Base-by-base conservation (phyloP, 2,113 vertebrate genomes). In the Triplophysa rosa region DNA sequence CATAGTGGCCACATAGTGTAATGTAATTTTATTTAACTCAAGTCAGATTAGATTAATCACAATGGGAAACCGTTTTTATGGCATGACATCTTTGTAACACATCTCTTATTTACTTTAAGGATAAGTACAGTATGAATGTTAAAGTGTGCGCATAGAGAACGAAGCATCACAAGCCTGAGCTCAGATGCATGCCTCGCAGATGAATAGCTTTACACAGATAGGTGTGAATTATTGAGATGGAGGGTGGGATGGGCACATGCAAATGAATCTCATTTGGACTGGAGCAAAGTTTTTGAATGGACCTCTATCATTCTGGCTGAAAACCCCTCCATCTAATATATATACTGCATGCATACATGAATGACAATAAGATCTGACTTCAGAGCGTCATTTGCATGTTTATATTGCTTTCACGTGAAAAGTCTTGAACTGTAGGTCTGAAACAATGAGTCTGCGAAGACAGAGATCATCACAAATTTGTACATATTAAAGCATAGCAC, bases 181-280 rank as follows among this genome's bases (percentile, higher is more conserved):
- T 82, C 81, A 88, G 88, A 83, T 75, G 76, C 82, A 85, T 40
- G 84, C 19, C 83, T 84, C 88, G 84, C 80, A 85, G 89, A 87
- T 87, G 85, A 87, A 87, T 86, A 62, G 81, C 86, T 78, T 82
- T 87, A 83, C 37, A 87, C 88, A 84, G 84, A 86, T 85, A 87
- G 79, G 80, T 83, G 85, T 91, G 37, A 88, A 90, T 91, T 89
- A 89, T 87, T 87, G 85, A 89, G 83, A 78, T 77, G 49, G 86
- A 81, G 65, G 90, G 87, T 86, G 82, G 85, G 83, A 80, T 87
- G 52, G 74, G 85, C 65, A 71, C 79, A 88, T 89, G 88, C 87
- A 91, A 88, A 88, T 87, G 76, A 81, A 77, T 24, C 70, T 82
- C 69, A 82, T 74, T 82, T 81, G 85, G 84, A 80, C 81, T 78